Evolutionary conservation across 2,113 vertebrate species (phyloP), one percentile per base, ranked within the genome.

Genomic region (Lanius collurio): DNA sequence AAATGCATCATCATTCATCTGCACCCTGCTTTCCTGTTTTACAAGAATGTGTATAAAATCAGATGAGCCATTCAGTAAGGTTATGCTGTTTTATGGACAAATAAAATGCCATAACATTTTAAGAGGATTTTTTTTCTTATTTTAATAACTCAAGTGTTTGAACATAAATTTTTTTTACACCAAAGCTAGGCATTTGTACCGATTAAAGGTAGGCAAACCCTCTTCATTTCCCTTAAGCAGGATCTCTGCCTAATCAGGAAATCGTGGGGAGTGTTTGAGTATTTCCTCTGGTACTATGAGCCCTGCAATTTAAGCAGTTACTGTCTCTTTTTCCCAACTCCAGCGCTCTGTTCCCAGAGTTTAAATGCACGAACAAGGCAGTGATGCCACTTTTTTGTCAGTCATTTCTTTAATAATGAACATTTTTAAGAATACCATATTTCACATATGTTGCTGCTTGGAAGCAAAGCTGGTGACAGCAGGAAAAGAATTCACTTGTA

Each of bases 81-180:
- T 89, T 93, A 15, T 67, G 7, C 49, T 70, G 11, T 15, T 92
- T 86, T 93, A 90, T 70, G 90, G 89, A 92, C 68, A 94, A 94
- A 87, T 94, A 87, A 97, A 90, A 74, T 47, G 26, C 16, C 31
- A 0, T 74, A 57, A 62, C 9, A 31, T 82, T 88, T 93, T 69
- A 77, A 77, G 87, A 80, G 21, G 4, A 0, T 18, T 68, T 83
- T 47, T 47, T 90, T 31, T 15, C 18, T 57, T n/a, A 7, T 86
- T 83, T 81, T 92, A 92, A 60, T 90, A 42, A 22, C 42, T 87
- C 21, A 10, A 52, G 9, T 86, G 37, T 75, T 78, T 70, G 42
- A 59, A 53, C 15, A 15, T 87, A 56, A 78, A 20, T 83, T 81
- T 91, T 81, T 28, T 35, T 21, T 81, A 11, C n/a, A 71, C 39